Percentiles rank a stretch among this genome's conserved stretches.
phyloP scores from a whole-genome alignment of 2,797 vertebrate species.

The Coregonus suidteri region DNA sequence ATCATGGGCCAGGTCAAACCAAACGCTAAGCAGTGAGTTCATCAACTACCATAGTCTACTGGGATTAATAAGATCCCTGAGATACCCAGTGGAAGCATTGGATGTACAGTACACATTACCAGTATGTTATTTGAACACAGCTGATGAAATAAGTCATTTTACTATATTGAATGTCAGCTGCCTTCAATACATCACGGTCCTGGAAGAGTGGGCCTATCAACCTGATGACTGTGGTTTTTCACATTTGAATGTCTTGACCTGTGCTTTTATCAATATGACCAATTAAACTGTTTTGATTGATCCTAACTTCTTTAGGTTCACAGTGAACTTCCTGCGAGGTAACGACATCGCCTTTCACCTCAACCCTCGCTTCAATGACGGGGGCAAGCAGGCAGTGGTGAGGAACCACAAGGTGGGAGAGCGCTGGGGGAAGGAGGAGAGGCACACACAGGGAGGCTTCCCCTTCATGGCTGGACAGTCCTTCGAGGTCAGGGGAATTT shows the following conservation, averaged over 20 bases:
- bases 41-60: background rate
- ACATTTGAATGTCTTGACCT: background rate
- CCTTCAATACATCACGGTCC: background rate
- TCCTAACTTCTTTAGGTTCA: constrained; percentile 68
- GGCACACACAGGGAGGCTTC: constrained; percentile 72
- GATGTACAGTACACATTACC: too few species aligned
- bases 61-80: background rate
- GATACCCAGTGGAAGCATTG: background rate
- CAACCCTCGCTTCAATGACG: constrained; percentile 79
- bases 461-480: constrained; percentile 74
- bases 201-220: background rate
- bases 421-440: constrained; percentile 77
- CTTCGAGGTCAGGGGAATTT: constrained; percentile 73
- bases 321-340: constrained; percentile 78
- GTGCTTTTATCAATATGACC: background rate
- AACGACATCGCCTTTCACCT: constrained; percentile 81
- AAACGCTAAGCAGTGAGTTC: constrained; percentile 76
- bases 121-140: background rate
- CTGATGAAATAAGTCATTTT: background rate
- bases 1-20: constrained; percentile 77
- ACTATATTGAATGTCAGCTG: background rate
- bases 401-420: constrained; percentile 77
- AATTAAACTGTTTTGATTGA: constrained; percentile 4
- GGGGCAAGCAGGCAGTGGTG: constrained; percentile 73
- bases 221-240: too few species aligned